Evolutionary conservation across 2,888 invertebrate species (phyloP).

Genomic region (Andricus quercusramuli): DNA sequence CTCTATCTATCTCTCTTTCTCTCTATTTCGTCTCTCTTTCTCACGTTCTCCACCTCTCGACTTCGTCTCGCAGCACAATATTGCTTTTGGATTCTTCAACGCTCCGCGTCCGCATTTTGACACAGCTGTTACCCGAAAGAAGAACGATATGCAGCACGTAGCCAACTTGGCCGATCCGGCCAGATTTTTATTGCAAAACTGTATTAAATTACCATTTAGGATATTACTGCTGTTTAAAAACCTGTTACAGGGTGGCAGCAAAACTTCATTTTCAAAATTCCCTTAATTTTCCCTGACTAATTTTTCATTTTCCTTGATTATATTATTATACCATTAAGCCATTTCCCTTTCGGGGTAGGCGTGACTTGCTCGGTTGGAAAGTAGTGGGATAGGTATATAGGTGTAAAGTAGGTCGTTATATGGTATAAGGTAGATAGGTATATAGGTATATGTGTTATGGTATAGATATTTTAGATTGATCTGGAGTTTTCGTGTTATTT

Average conservation of each 20-base stretch:
- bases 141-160: conserved; percentile 56
- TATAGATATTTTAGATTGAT: no score
- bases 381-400: no score
- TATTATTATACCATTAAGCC: no score
- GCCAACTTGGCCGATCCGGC: conserved; percentile 45
- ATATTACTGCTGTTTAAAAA: neutral
- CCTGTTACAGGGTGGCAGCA: neutral
- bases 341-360: no score
- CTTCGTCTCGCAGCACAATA: conserved; percentile 63
- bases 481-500: no score
- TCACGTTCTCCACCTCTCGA: conserved; percentile 47
- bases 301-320: no score
- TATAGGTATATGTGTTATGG: no score
- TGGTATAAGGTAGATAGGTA: no score
- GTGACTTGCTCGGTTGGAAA: no score
- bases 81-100: conserved; percentile 72
- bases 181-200: conserved; percentile 29
- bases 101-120: conserved; percentile 68
- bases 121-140: conserved; percentile 70
- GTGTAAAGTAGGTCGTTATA: no score
- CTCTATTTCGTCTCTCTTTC: conserved; percentile 47
- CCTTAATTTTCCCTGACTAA: no score
- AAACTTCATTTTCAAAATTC: no score
- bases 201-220: conserved; percentile 23
- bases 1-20: conserved; percentile 45